phyloP scores from a whole-genome alignment of 2,797 vertebrate species.

The Coilia nasus region DNA sequence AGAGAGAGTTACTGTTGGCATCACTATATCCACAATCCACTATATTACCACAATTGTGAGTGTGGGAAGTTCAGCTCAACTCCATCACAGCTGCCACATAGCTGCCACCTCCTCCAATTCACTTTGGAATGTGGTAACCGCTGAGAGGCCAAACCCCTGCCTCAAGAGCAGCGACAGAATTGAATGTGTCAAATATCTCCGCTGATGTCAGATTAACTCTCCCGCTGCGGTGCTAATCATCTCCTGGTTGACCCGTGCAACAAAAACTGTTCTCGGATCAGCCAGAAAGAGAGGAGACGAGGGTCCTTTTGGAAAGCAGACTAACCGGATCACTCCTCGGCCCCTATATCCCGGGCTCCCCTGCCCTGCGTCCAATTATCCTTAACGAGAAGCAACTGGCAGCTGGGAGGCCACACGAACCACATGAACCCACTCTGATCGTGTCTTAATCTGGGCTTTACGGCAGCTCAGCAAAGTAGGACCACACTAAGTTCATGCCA shows the following conservation, averaged over 20 bases:
- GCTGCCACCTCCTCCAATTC: not conserved
- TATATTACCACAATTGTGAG: not conserved
- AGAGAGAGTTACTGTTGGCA: not conserved
- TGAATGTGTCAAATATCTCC: not conserved
- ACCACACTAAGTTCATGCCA: not conserved
- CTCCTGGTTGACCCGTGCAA: not conserved
- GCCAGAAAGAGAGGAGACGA: not conserved
- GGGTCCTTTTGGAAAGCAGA: not conserved
- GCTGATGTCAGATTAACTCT: slow-evolving; percentile 2
- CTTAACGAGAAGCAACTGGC: slow-evolving; percentile 15
- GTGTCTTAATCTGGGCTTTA: not conserved
- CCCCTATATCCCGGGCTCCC: not conserved
- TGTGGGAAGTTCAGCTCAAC: not conserved
- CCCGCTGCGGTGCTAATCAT: slow-evolving; percentile 12
- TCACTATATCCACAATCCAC: not conserved
- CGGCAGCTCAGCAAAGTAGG: not conserved
- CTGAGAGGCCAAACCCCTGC: slow-evolving; percentile 5
- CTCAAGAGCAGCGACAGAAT: not conserved
- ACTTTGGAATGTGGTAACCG: not conserved
- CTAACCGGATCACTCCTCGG: slow-evolving; percentile 3
- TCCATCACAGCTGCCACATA: not conserved
- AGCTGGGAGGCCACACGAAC: not conserved
- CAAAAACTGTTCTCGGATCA: slow-evolving; percentile 5
- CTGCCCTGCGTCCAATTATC: slow-evolving; percentile 10
- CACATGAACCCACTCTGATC: slow-evolving; percentile 5